Conservation (phyloP, 2,113 vertebrate species). For the Chroicocephalus ridibundus region DNA sequence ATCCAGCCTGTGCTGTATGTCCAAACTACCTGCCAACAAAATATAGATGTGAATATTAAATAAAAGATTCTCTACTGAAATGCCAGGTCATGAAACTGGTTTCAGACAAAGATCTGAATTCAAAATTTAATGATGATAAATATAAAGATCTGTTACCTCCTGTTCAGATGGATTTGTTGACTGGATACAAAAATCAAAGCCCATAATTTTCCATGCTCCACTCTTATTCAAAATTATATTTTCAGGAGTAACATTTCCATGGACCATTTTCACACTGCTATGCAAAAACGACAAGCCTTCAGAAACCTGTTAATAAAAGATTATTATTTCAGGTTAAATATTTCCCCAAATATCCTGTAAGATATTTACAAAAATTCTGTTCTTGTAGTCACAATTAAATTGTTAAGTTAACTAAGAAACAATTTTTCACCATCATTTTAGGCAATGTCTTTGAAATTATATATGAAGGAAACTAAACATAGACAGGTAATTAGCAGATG, state of each 20-base stretch:
- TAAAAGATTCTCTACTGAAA: background rate
- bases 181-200: slow-evolving; percentile 96
- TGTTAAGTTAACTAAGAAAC: background rate
- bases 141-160: slow-evolving; percentile 78
- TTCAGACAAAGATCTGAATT: background rate
- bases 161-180: slow-evolving; percentile 91
- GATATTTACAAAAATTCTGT: background rate
- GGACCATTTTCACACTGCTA: slow-evolving; percentile 97
- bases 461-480: background rate
- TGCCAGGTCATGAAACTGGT: background rate
- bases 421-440: background rate
- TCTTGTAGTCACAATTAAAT: background rate
- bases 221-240: slow-evolving; percentile 98
- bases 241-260: slow-evolving; percentile 92
- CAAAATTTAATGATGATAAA: background rate
- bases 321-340: background rate
- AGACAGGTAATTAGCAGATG: background rate
- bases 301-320: slow-evolving; percentile 81
- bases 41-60: background rate
- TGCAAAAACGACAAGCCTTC: slow-evolving; percentile 97
- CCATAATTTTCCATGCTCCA: slow-evolving; percentile 99
- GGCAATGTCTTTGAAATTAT: background rate
- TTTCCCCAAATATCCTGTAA: background rate
- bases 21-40: background rate
- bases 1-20: background rate